Percentiles rank a stretch among this genome's conserved stretches.
phyloP scores from a whole-genome alignment of 2,113 vertebrate genomes.

The Casuarius casuarius region DNA sequence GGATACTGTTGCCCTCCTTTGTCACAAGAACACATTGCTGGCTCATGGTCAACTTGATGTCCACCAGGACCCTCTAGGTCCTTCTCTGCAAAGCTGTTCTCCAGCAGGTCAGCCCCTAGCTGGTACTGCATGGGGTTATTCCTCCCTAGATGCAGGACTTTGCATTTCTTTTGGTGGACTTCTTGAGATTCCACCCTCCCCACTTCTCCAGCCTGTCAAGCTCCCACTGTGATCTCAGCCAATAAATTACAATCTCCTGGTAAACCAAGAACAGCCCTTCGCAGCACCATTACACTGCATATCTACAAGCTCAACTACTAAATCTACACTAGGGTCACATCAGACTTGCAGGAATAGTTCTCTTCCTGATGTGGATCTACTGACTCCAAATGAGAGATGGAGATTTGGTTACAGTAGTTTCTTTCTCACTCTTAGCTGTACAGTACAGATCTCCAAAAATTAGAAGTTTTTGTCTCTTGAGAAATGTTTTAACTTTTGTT shows the following conservation, averaged over 20 bases:
- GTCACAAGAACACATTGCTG: too few species aligned
- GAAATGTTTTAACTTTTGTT: neutral
- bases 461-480: neutral
- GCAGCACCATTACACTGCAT: neutral
- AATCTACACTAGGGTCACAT: neutral
- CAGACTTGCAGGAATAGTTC: neutral
- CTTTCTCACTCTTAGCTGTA: neutral
- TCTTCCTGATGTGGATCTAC: neutral
- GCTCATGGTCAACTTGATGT: too few species aligned
- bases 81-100: too few species aligned
- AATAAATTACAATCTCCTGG: neutral
- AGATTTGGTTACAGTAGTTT: neutral
- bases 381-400: neutral
- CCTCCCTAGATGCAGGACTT: too few species aligned
- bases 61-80: too few species aligned
- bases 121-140: too few species aligned
- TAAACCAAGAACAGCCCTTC: neutral
- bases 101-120: too few species aligned
- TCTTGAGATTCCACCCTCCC: too few species aligned
- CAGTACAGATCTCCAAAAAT: neutral
- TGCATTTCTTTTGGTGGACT: too few species aligned
- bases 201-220: too few species aligned
- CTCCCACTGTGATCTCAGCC: accelerated
- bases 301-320: neutral
- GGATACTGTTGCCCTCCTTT: too few species aligned